Evolutionary conservation across 2,113 vertebrate genomes (phyloP).

Genomic region (Azemiops feae): DNA sequence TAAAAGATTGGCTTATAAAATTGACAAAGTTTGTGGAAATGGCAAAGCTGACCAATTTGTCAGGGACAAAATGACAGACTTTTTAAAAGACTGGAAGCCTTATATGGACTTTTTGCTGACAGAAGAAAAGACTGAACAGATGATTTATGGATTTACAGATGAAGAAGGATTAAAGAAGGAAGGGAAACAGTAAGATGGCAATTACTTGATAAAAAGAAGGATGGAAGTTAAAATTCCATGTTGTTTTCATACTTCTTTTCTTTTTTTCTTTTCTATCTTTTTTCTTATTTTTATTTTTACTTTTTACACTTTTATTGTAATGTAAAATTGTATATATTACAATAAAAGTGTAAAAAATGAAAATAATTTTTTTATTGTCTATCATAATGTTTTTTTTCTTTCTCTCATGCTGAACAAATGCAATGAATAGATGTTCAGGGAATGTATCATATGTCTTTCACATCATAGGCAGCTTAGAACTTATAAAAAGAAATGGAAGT

Average conservation of each 20-base stretch:
- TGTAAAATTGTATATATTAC: too few species aligned
- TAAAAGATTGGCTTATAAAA: too few species aligned
- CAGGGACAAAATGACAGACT: background rate
- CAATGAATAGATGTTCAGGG: background rate
- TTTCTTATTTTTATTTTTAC: background rate
- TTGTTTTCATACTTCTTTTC: background rate
- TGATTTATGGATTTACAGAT: background rate
- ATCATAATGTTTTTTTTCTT: background rate
- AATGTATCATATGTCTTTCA: background rate
- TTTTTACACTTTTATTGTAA: too few species aligned
- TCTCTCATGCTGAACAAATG: background rate
- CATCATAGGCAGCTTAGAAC: background rate
- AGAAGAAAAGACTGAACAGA: background rate
- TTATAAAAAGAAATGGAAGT: background rate
- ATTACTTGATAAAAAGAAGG: too few species aligned
- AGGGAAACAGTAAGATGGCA: too few species aligned
- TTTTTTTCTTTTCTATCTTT: background rate
- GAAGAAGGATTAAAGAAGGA: background rate
- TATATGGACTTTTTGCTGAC: background rate
- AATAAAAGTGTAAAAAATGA: too few species aligned
- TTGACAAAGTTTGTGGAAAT: too few species aligned
- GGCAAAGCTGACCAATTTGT: too few species aligned
- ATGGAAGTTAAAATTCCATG: background rate
- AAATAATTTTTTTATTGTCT: too few species aligned
- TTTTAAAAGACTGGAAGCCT: background rate